These are phyloP conservation scores for Prunella strophiata DNA, from an alignment of 2,797 vertebrate species.

Conservation along the genomic window DNA sequence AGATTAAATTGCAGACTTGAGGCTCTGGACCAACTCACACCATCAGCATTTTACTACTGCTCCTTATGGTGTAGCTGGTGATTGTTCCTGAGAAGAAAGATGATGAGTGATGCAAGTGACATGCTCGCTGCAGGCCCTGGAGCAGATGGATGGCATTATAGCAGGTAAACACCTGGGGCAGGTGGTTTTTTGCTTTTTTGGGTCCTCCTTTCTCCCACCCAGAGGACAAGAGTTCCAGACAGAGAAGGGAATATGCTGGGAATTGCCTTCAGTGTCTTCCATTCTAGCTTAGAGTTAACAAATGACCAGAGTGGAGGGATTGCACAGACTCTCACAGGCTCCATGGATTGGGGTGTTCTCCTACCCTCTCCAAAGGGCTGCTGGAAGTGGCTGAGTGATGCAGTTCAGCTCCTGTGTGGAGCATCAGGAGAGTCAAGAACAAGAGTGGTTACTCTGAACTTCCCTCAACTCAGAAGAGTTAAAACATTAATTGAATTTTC, in stretches of 20 bases:
- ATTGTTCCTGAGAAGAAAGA: slow-evolving; percentile 68
- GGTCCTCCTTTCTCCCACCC: background rate
- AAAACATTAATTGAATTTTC: background rate
- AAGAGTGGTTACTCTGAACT: background rate
- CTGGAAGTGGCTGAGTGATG: background rate
- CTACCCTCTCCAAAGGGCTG: background rate
- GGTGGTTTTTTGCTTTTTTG: background rate
- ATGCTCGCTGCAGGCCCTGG: slow-evolving; percentile 97
- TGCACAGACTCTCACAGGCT: background rate
- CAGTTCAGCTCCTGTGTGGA: background rate
- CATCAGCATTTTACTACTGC: background rate
- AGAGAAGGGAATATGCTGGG: background rate
- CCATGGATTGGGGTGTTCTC: background rate
- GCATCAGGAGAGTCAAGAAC: background rate
- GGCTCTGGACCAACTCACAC: background rate
- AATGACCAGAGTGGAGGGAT: background rate
- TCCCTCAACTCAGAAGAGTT: background rate
- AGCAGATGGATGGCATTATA: slow-evolving; percentile 99
- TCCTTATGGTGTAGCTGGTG: slow-evolving; percentile 52
- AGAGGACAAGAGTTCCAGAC: background rate
- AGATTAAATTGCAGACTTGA: background rate
- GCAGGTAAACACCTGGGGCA: slow-evolving; percentile 82
- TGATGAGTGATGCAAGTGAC: slow-evolving; percentile 97
- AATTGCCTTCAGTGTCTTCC: background rate
- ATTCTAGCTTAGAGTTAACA: background rate